Base-by-base conservation (phyloP, 2,888 invertebrate species). In the Caenorhabditis zanzibari region DNA sequence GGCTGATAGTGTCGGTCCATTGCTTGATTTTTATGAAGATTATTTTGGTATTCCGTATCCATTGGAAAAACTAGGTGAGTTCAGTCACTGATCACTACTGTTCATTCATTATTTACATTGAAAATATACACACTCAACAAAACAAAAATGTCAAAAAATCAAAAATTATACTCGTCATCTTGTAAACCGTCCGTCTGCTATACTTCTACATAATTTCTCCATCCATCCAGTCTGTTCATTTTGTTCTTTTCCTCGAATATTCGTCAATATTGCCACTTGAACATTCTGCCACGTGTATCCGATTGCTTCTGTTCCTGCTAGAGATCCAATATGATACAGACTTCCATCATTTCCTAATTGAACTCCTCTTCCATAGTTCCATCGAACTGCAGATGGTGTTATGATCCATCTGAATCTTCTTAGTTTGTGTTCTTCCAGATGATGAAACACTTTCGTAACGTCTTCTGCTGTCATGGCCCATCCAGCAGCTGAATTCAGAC, bases 41-140 rank as follows among this genome's bases (percentile, higher is more conserved):
- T 96, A 96, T 92, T 95, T 96, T 90, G 95, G 95, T 81, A 95
- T 96, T 0, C 95, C 95, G 7, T 96, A 96, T 71, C 90, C 90
- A 0, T 64, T 91, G 16, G 76, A 82, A 10, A 91, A 91, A 81
- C 76, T 91, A 12, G 90, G 90, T 90, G 38, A 66, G 84, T 80
- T 47, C 35, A 38, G 4, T 19, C 32, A 7, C 32, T 38, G 2
- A 10, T 32, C 9, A 47, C 64, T 64, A 64, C 54, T 52, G n/a
- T n/a, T 5, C 24, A 3, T 41, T 71, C 26, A 71, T 71, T 58
- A 71, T 71, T 14, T 71, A 44, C 54, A 71, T 41, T 0, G 9
- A 9, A 56, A 35, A 38, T 38, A 56, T 22, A 71, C 26, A 56
- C 35, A 69, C n/a, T n/a, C n/a, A 38, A 44, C 12, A 26, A 47